These are phyloP conservation scores for Perccottus glenii DNA, from an alignment of 2,113 vertebrate genomes.

Conservation along the genomic window DNA sequence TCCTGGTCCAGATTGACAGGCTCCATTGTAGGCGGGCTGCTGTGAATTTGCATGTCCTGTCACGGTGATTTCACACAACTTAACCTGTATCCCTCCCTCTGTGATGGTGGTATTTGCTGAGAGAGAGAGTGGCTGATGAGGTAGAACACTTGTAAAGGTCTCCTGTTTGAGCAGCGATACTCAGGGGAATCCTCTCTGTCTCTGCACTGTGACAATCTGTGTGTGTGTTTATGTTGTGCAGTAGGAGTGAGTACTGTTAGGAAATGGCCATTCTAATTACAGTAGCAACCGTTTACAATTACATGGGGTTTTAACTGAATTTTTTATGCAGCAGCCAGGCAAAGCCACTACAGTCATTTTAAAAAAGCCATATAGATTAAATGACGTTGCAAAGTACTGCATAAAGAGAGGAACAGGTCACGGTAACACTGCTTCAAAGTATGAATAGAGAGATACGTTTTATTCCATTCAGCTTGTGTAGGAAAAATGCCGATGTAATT, in stretches of 20 bases:
- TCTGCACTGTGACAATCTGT: background rate
- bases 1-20: conserved; percentile 56
- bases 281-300: conserved; percentile 56
- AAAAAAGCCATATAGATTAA: background rate
- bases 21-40: conserved; percentile 64
- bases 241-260: conserved; percentile 38
- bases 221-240: conserved; percentile 14
- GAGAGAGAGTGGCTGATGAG: conserved; percentile 53
- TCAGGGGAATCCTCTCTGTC: conserved; percentile 50
- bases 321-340: conserved; percentile 35
- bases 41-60: conserved; percentile 71
- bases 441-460: background rate
- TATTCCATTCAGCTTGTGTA: conserved; percentile 5
- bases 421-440: background rate
- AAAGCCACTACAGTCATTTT: conserved; percentile 1
- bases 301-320: conserved; percentile 40
- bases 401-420: background rate
- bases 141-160: conserved; percentile 70
- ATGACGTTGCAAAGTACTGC: conserved; percentile 2
- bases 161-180: conserved; percentile 55
- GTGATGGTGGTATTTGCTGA: conserved; percentile 38
- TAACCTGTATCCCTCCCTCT: conserved; percentile 71
- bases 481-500: no score
- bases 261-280: conserved; percentile 61
- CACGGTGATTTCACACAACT: conserved; percentile 74